Evolutionary conservation across 2,113 vertebrate species (phyloP), one percentile per base, ranked within the genome.

Genomic region (Martes martes): DNA sequence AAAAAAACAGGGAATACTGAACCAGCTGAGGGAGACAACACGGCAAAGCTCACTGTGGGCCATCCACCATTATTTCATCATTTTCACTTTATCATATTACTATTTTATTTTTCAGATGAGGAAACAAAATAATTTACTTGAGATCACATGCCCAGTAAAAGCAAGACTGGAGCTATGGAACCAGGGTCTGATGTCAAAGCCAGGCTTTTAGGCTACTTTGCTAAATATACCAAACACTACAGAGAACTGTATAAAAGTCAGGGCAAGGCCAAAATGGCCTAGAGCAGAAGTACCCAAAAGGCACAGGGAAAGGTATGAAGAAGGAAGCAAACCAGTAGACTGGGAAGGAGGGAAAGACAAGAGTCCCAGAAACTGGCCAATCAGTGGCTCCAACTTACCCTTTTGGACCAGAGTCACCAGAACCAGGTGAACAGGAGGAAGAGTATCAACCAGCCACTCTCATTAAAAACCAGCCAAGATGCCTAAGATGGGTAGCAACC

Each of bases 101-200:
- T 45, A 39, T 82, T 78, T 79, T 45, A 81, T 47, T 92, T 97
- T 91, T 69, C 69, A 94, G 69, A 79, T 55, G 39, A 94, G 69
- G 57, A 80, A 79, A 96, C 3, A 1, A 73, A 83, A 67, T 80
- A 47, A 61, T 85, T 73, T 45, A 74, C 45, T 19, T 6, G 39
- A 33, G 50, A 83, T 63, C 94, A 80, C 28, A 55, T 5, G 74
- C 80, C n/a, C 59, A 91, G 39, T 24, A 85, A 69, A 36, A 45
- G 42, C 61, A 76, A 39, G 71, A 86, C 24, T 81, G 7, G 52
- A n/a, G 59, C 36, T 61, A 50, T 47, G 57, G 61, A 65, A 90
- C 7, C 42, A 24, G 11, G 13, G 24, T 55, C n/a, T 65, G 78
- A 82, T 55, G 45, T 78, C 61, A 79, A 71, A 88, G 73, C 63